Evolutionary conservation across 1,140 invertebrate genomes (phyloP), one percentile per base, ranked within the genome.

Genomic region (Leptonema lineaticorne): DNA sequence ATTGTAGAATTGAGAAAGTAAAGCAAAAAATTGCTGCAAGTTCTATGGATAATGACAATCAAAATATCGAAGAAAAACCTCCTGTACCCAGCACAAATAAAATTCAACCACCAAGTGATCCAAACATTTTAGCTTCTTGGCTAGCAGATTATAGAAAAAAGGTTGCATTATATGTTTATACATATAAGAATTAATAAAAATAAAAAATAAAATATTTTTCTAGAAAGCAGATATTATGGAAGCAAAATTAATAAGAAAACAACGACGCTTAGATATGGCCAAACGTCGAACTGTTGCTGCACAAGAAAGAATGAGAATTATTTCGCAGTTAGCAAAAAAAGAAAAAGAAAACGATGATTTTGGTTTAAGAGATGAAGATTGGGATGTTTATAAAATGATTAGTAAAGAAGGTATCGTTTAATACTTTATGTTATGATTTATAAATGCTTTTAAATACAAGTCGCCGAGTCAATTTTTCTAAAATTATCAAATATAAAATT

Each of bases 381-480:
- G 95, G 95, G 93, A 96, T 80, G 93, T 96, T 1, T 97, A 97
- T 76, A 96, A 96, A 83, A 90, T 89, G 48, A 95, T 95, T 58
- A 92, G 90, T 76, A 87, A 86, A 79, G 92, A 93, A 81, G 84
- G 86, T 78, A 78, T 76, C 28, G 9, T 18, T 28, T 63, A 48
- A 62, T 0, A 48, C 20, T 45, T 27, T n/a, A n/a, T n/a, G n/a
- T n/a, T n/a, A n/a, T n/a, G n/a, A n/a, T n/a, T n/a, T n/a, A 8
- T 2, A 64, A 7, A 7, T 8, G 18, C 7, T 20, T 50, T 20
- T 50, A 9, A 50, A n/a, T 20, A n/a, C n/a, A n/a, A n/a, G n/a
- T n/a, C n/a, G n/a, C n/a, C n/a, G n/a, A n/a, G n/a, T 24, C n/a
- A 24, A 57, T 14, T 26, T 45, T 20, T 58, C 29, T 27, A 58